Percentiles rank a stretch among this genome's conserved stretches.
phyloP scores from a whole-genome alignment of 1,140 invertebrate species.

The Harlomillsia oculata region DNA sequence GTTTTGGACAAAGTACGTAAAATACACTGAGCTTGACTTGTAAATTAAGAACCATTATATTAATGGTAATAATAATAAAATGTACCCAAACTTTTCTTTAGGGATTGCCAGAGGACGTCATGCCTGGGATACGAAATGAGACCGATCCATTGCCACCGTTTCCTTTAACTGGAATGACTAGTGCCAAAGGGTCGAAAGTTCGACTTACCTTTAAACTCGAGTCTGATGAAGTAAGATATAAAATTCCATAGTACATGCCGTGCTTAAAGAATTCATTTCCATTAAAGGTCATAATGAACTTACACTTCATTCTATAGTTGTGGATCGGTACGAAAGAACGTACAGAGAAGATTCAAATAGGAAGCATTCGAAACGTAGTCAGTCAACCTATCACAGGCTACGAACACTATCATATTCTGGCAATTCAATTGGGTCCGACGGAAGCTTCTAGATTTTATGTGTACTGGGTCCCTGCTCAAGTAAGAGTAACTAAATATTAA shows the following conservation, averaged over 20 bases:
- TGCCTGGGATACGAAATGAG: conserved; percentile 59
- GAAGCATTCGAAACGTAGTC: conserved; percentile 73
- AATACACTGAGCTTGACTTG: neutral
- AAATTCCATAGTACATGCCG: no score
- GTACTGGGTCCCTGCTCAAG: conserved; percentile 85
- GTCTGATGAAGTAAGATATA: conserved; percentile 47
- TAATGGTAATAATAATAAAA: neutral
- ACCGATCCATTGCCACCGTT: conserved; percentile 64
- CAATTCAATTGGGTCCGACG: conserved; percentile 75
- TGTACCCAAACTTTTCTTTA: conserved; percentile 5
- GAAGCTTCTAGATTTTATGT: conserved; percentile 86
- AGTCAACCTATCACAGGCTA: conserved; percentile 78
- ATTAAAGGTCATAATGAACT: neutral
- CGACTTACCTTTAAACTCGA: conserved; percentile 87
- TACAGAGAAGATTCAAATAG: conserved; percentile 86
- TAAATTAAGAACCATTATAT: neutral
- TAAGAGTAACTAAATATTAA: conserved; percentile 10
- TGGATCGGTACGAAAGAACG: conserved; percentile 91
- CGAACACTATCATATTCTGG: conserved; percentile 89
- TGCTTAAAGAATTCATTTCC: neutral
- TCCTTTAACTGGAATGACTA: conserved; percentile 81
- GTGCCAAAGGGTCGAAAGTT: conserved; percentile 85
- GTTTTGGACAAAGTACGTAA: conserved; percentile 27
- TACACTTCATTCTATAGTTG: conserved; percentile 49
- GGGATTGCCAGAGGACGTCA: conserved; percentile 78